A percentile compares a stretch with the other conserved stretches of the same genome.
These are phyloP conservation scores for Eugnorisma glareosa DNA, from an alignment of 2,888 invertebrate species.

Conservation along the genomic window DNA sequence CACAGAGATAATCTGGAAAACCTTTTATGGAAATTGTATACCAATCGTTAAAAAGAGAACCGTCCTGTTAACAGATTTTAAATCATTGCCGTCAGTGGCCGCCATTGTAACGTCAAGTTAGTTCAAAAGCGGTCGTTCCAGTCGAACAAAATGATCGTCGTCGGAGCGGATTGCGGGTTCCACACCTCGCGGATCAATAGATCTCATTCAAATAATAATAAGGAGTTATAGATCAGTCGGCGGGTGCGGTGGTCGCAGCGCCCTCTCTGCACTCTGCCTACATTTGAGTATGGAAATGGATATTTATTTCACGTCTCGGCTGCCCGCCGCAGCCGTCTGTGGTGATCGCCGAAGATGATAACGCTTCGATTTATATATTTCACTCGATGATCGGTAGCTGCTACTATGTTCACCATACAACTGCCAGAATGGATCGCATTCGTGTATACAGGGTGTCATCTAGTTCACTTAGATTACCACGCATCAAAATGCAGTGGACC, in stretches of 20 bases:
- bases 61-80: constrained; percentile 91
- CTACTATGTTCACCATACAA: constrained; percentile 84
- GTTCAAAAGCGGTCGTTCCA: constrained; percentile 89
- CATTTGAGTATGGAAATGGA: constrained; percentile 89
- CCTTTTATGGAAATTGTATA: constrained; percentile 91
- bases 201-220: constrained; percentile 91
- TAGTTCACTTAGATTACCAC: background rate
- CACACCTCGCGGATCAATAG: constrained; percentile 90
- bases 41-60: constrained; percentile 90
- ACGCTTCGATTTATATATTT: constrained; percentile 89
- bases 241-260: constrained; percentile 73
- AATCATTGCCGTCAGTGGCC: constrained; percentile 89
- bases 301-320: constrained; percentile 87
- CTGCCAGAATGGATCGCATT: constrained; percentile 78
- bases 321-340: constrained; percentile 80
- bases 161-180: constrained; percentile 85
- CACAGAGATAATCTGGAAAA: constrained; percentile 85
- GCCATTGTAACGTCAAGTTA: constrained; percentile 90
- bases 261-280: constrained; percentile 76
- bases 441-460: constrained; percentile 75
- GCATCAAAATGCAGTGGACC: background rate
- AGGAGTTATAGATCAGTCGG: constrained; percentile 89
- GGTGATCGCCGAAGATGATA: constrained; percentile 89
- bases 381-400: constrained; percentile 87
- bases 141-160: constrained; percentile 90